Evolutionary conservation across 2,113 vertebrate species (phyloP).

Genomic region (Pollachius pollachius): DNA sequence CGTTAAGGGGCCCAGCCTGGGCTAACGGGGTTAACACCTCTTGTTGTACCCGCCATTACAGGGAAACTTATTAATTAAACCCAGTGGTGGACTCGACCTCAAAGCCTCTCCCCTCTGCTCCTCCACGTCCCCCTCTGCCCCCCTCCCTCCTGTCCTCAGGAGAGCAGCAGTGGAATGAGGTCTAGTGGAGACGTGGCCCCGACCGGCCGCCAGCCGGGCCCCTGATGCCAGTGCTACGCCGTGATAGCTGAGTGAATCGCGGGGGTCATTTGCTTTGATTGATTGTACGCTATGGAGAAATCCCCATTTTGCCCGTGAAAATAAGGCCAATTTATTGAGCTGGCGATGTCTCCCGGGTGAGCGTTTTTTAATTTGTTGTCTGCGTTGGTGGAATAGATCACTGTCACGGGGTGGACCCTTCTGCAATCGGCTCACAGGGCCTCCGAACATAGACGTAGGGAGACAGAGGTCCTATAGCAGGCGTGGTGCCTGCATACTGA

Average conservation of each 20-base stretch:
- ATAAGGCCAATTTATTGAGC: constrained; percentile 64
- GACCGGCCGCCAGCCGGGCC: constrained; percentile 33
- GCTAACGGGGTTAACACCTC: constrained; percentile 70
- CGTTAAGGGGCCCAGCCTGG: constrained; percentile 36
- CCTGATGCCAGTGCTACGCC: too few species aligned
- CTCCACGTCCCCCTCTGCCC: neutral
- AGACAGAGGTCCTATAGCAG: too few species aligned
- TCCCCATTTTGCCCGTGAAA: constrained; percentile 53
- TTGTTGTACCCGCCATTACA: constrained; percentile 64
- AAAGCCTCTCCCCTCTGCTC: constrained; percentile 6
- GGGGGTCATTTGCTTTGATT: constrained; percentile 63
- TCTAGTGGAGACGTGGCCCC: constrained; percentile 42
- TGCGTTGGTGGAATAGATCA: constrained; percentile 50
- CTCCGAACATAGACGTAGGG: too few species aligned
- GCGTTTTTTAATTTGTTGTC: constrained; percentile 62
- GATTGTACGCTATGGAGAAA: constrained; percentile 56
- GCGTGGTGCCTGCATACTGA: too few species aligned
- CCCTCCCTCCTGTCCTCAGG: constrained; percentile 8
- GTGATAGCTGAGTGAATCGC: constrained; percentile 56
- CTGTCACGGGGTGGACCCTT: constrained; percentile 12
- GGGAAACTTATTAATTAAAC: constrained; percentile 74
- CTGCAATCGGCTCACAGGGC: neutral
- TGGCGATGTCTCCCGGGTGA: constrained; percentile 41
- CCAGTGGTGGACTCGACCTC: constrained; percentile 39
- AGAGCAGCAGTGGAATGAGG: constrained; percentile 56